Evolutionary conservation across 2,888 invertebrate species (phyloP), one percentile per base, ranked within the genome.

Genomic region (Salpingus planirostris): DNA sequence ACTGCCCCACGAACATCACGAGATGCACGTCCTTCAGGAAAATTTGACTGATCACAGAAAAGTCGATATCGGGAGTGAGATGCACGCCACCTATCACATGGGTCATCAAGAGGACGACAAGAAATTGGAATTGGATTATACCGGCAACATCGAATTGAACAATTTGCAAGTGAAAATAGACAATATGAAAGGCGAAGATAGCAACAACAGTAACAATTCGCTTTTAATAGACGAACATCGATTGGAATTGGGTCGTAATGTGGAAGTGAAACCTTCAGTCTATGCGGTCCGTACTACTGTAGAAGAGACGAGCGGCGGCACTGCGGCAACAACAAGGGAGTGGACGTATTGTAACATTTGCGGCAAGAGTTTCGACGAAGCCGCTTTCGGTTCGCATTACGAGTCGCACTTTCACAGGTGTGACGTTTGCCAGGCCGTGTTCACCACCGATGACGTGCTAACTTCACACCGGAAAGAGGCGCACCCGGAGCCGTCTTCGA

Each of bases 381-480:
- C 53, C 11, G 57, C 55, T 25, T 60, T 65, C 42, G 57, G 65
- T 36, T 43, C 45, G 15, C 66, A 66, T 44, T 67, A 60, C 41
- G 57, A 60, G 15, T 50, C 51, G 31, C 67, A 68, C 44, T 64
- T 64, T 45, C 52, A 54, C 30, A 66, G 62, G 40, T 67, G 66
- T 38, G 41, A 47, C 3, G 39, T 49, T 3, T 73, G 72, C 44
- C 62, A 60, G 25, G 50, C 65, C 13, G 62, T 65, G 31, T 71
- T 70, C 45, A 63, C 65, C 3, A 67, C 61, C 40, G 49, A 64
- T 15, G 68, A 70, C 15, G 59, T 60, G n/a, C 47, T 71, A 6
- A 49, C 54, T 31, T 41, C 43, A 1, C 66, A 66, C 40, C 43
- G 54, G 24, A 62, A 59, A 41, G 40, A 40, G 21, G 12, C 32